Conservation (phyloP, 2,888 invertebrate species). For the Acheta domesticus region DNA sequence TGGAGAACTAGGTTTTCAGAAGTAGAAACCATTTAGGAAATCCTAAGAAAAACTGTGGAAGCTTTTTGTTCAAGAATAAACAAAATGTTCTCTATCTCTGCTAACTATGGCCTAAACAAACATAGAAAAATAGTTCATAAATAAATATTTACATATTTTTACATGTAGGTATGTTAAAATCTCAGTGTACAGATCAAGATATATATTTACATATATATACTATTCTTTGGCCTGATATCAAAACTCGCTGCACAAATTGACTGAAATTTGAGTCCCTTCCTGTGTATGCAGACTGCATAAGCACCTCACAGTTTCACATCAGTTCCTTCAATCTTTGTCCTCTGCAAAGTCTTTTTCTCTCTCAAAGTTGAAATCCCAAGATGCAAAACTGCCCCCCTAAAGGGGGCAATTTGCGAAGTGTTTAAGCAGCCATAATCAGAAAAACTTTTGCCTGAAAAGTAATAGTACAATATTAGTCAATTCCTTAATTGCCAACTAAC, state of each 20-base stretch:
- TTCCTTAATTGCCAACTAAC: no score
- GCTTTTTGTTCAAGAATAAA: constrained; percentile 26
- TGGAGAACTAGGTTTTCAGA: no score
- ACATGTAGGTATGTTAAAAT: constrained; percentile 23
- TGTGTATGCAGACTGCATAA: not conserved
- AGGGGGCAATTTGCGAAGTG: constrained; percentile 26
- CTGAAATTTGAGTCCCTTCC: not conserved
- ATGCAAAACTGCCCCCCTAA: constrained; percentile 23
- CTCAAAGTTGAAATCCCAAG: not conserved
- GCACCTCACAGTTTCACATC: not conserved
- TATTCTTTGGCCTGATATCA: constrained; percentile 24
- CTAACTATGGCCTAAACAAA: constrained; percentile 21
- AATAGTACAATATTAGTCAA: not conserved
- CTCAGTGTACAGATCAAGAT: constrained; percentile 19
- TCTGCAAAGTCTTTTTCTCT: not conserved
- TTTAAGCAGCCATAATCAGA: constrained; percentile 34
- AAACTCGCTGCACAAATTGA: not conserved
- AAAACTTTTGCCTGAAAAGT: constrained; percentile 30
- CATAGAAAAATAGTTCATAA: constrained; percentile 27
- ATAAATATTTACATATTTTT: constrained; percentile 19
- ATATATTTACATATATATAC: constrained; percentile 18
- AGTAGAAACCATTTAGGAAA: not conserved
- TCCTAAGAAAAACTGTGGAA: constrained; percentile 12
- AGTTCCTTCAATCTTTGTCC: constrained; percentile 18
- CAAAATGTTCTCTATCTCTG: constrained; percentile 22